Evolutionary conservation across 2,888 invertebrate species (phyloP), one percentile per base, ranked within the genome.

Genomic region (Noctua comes): DNA sequence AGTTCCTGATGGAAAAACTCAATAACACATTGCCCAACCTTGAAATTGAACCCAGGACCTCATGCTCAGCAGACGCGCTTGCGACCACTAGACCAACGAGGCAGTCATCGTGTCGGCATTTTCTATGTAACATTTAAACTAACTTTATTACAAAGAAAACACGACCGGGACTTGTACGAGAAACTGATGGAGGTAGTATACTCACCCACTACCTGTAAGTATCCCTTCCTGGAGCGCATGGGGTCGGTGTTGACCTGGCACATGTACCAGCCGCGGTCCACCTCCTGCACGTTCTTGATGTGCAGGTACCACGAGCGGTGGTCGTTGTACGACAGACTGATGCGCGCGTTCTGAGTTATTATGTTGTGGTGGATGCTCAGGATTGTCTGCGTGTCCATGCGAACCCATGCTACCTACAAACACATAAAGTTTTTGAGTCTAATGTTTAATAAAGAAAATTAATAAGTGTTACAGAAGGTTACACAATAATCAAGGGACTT

Each of bases 231-330:
- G 77, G 98, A 98, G 86, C 98, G 97, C 99, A 99, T 99, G 36
- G 99, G 99, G 95, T 99, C 99, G 2, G 99, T 99, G 95, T 99
- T 99, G 88, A 99, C 98, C 95, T 99, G 99, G 93, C 99, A 99
- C 99, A 99, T 99, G 92, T 97, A 99, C 98, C 98, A 99, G 78
- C 99, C 99, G 11, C 99, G 97, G 95, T 99, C 99, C 62, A 97
- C 97, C 94, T 99, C 99, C 92, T 98, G 98, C 57, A 98, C 98
- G 92, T 98, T 98, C 94, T 98, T 98, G 94, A 99, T 98, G 94
- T 99, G 99, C 82, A 99, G 97, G 95, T 98, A 99, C 99, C 99
- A 99, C 72, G 99, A 98, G 79, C 99, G 98, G 94, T 99, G 98
- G 95, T 99, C 99, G 95, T 98, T 99, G 97, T 98, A 98, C 72